Conservation (phyloP, 2,113 vertebrate species). For the Phoxinus phoxinus region DNA sequence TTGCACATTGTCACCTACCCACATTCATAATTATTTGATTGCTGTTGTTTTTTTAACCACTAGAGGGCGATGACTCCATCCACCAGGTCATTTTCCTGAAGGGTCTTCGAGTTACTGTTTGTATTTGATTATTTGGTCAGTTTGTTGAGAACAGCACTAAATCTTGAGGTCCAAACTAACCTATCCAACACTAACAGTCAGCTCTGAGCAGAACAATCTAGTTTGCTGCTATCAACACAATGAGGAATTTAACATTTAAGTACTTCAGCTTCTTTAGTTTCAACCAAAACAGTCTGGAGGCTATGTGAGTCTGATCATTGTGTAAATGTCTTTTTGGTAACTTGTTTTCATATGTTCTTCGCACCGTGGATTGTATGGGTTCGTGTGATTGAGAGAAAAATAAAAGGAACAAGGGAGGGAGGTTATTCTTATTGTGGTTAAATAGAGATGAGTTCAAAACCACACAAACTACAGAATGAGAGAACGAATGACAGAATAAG, state of each 20-base stretch:
- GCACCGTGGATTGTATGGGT: background rate
- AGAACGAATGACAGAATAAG: constrained; percentile 3
- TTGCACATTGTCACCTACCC: background rate
- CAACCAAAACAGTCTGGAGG: background rate
- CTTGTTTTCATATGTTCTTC: background rate
- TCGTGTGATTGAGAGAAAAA: background rate
- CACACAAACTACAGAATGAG: constrained; percentile 39
- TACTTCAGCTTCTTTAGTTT: background rate
- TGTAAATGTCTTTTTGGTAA: background rate
- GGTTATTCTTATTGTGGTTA: constrained; percentile 49
- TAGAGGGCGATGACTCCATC: constrained; percentile 36
- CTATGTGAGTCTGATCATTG: background rate
- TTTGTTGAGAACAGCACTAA: constrained; percentile 13
- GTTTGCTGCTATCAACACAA: background rate
- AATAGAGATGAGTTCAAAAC: constrained; percentile 30
- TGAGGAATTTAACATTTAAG: background rate
- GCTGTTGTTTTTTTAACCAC: constrained; percentile 19
- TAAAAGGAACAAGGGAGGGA: constrained; percentile 17
- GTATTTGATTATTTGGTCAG: constrained; percentile 16
- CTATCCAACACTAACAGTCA: constrained; percentile 13
- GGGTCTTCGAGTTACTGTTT: background rate
- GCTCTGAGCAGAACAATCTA: background rate
- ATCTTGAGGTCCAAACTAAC: constrained; percentile 1
- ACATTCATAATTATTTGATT: background rate
- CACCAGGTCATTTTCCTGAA: background rate